These are phyloP conservation scores for Euwallacea similis DNA, from an alignment of 1,140 invertebrate genomes.

Conservation along the genomic window DNA sequence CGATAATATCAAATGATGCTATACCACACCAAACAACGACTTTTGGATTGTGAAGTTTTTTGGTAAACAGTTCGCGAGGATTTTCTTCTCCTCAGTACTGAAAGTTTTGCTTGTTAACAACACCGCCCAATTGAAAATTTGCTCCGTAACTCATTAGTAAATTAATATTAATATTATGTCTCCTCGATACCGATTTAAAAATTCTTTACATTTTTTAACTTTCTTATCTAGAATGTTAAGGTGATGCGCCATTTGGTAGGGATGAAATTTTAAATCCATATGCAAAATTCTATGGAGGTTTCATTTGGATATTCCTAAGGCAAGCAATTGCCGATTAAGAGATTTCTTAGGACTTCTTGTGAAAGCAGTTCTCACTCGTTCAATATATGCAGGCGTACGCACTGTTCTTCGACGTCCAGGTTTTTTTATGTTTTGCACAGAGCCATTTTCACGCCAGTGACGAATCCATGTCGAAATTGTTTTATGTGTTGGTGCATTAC, in stretches of 20 bases:
- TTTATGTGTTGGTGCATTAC: too few relatives aligned
- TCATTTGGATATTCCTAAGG: background rate
- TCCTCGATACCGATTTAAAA: background rate
- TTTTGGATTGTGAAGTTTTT: too few relatives aligned
- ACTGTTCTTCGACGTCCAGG: background rate
- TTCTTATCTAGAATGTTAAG: background rate
- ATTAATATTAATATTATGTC: too few relatives aligned
- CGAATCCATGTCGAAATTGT: too few relatives aligned
- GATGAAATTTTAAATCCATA: background rate
- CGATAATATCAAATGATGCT: background rate
- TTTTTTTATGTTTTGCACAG: background rate
- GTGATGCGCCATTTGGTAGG: background rate
- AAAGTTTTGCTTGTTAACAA: background rate
- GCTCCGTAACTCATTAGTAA: too few relatives aligned
- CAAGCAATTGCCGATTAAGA: background rate
- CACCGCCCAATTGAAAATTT: background rate
- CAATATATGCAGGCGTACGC: constrained; percentile 5
- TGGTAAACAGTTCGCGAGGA: too few relatives aligned
- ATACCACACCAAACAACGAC: too few relatives aligned
- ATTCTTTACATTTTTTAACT: background rate
- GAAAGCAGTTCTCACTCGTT: constrained; percentile 5
- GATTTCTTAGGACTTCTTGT: background rate
- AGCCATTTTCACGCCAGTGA: background rate
- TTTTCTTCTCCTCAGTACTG: too few relatives aligned
- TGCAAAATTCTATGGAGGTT: background rate